A percentile compares a stretch with the other conserved stretches of the same genome.
phyloP scores from a whole-genome alignment of 2,797 vertebrate species.

The Acridotheres tristis region DNA sequence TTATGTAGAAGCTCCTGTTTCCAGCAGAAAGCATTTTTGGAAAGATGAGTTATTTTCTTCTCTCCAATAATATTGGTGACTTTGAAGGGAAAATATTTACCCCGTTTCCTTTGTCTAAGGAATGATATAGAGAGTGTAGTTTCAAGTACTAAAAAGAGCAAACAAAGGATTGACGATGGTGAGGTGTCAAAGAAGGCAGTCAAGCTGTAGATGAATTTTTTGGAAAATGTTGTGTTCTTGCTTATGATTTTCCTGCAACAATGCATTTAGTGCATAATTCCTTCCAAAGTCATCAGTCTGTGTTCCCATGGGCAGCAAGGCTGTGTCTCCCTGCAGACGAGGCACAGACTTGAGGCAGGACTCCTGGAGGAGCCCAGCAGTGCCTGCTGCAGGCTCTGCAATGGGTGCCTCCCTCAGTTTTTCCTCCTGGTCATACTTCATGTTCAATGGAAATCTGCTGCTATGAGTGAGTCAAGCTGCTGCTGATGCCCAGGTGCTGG shows the following conservation, averaged over 20 bases:
- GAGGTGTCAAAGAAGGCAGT: neutral
- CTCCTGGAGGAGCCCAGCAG: neutral
- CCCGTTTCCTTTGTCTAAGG: neutral
- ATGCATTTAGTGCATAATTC: neutral
- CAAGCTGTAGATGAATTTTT: neutral
- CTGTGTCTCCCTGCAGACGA: neutral
- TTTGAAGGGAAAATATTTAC: slow-evolving; percentile 13
- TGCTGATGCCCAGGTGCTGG: neutral
- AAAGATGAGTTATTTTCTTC: neutral
- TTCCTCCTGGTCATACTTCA: neutral
- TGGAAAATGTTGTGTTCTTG: neutral
- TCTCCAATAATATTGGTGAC: neutral
- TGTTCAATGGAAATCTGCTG: neutral
- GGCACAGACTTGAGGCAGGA: neutral
- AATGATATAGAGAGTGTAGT: neutral
- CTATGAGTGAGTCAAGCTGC: neutral
- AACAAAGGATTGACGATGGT: neutral
- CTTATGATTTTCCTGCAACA: neutral
- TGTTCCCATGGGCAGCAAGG: neutral
- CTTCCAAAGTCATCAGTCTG: neutral
- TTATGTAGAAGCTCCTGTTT: neutral
- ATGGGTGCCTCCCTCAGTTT: neutral
- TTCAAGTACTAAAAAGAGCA: neutral
- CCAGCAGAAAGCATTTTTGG: neutral
- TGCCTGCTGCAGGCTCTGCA: neutral